Conservation (phyloP, 2,888 invertebrate species). For the Phyto melanocephala region DNA sequence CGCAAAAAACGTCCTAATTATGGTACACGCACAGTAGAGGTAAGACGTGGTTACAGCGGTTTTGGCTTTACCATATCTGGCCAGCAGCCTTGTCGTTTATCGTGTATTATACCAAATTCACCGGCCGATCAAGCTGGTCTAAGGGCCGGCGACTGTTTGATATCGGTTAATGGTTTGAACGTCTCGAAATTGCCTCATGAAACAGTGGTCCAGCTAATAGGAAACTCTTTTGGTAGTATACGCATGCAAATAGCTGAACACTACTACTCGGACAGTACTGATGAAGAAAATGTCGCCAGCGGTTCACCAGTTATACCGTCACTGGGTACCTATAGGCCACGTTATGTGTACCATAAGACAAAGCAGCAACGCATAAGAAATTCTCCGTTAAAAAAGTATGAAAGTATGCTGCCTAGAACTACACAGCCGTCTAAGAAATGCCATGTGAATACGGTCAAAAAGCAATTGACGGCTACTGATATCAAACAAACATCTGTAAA, state of each 20-base stretch:
- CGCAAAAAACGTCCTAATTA: slow-evolving; percentile 84
- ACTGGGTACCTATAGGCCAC: slow-evolving; percentile 67
- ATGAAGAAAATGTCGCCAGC: slow-evolving; percentile 83
- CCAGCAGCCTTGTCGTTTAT: slow-evolving; percentile 96
- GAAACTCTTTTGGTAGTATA: slow-evolving; percentile 90
- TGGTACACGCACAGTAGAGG: slow-evolving; percentile 84
- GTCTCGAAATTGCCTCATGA: slow-evolving; percentile 96
- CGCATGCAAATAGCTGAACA: slow-evolving; percentile 92
- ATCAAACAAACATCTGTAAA: slow-evolving; percentile 21
- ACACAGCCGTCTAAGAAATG: slow-evolving; percentile 51
- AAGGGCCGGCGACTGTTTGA: slow-evolving; percentile 93
- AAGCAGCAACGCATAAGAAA: slow-evolving; percentile 81
- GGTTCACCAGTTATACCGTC: slow-evolving; percentile 48
- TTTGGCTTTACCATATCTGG: slow-evolving; percentile 99
- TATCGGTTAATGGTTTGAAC: slow-evolving; percentile 94
- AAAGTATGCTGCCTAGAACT: slow-evolving; percentile 35
- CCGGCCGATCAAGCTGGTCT: slow-evolving; percentile 95
- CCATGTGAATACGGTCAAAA: slow-evolving; percentile 35
- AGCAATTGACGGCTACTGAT: slow-evolving; percentile 1
- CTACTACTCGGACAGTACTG: slow-evolving; percentile 91
- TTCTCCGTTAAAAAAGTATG: slow-evolving; percentile 80
- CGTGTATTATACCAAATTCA: slow-evolving; percentile 93
- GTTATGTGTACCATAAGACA: slow-evolving; percentile 80
- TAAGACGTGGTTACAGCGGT: slow-evolving; percentile 91
- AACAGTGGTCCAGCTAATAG: slow-evolving; percentile 94